These are phyloP conservation scores for Dermolepida albohirtum DNA, from an alignment of 2,888 invertebrate species.

Conservation along the genomic window DNA sequence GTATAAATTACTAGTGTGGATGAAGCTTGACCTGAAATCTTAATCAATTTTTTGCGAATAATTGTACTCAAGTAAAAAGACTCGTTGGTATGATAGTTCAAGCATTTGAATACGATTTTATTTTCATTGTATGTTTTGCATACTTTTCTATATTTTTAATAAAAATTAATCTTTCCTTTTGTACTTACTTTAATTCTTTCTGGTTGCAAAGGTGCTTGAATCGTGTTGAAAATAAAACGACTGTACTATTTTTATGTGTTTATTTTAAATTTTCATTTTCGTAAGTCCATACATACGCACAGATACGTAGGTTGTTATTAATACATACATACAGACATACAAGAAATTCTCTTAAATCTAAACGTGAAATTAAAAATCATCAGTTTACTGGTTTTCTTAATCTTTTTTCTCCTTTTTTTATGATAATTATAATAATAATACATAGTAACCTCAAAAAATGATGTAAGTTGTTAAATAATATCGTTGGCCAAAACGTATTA, in stretches of 20 bases:
- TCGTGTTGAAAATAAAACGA: conserved; percentile 32
- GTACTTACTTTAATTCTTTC: too few species aligned
- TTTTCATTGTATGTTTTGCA: too few species aligned
- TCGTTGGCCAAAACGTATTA: conserved; percentile 42
- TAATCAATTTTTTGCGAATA: too few species aligned
- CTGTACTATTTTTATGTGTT: conserved; percentile 51
- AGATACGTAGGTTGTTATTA: conserved; percentile 59
- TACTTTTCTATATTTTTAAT: too few species aligned
- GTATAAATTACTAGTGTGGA: too few species aligned
- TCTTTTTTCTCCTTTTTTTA: conserved; percentile 24
- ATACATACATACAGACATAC: conserved; percentile 65
- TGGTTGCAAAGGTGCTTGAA: too few species aligned
- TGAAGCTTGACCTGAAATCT: too few species aligned
- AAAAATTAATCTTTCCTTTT: too few species aligned
- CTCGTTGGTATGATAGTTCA: too few species aligned
- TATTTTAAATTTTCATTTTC: conserved; percentile 64
- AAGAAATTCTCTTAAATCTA: conserved; percentile 57
- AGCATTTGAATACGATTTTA: too few species aligned
- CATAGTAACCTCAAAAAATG: conserved; percentile 43
- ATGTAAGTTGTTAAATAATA: conserved; percentile 47
- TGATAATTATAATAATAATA: conserved; percentile 23
- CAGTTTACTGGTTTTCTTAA: conserved; percentile 17
- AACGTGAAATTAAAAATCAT: conserved; percentile 38
- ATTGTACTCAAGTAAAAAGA: too few species aligned
- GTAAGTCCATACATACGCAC: conserved; percentile 65